phyloP scores from a whole-genome alignment of 1,140 invertebrate genomes.

The Drosophila lacteicornis region DNA sequence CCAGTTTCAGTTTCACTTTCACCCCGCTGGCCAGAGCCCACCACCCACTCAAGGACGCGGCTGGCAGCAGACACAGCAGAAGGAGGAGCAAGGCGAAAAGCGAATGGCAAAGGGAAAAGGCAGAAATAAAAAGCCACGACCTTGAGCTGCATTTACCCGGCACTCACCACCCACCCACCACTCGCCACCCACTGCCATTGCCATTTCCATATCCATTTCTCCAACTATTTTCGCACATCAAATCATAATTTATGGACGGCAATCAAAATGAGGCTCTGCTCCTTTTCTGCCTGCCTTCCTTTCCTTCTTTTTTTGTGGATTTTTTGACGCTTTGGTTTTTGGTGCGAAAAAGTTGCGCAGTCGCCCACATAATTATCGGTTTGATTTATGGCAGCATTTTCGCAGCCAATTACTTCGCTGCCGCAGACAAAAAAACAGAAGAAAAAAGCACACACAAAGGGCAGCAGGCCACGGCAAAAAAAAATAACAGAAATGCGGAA shows the following conservation, averaged over 20 bases:
- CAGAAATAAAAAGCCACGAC: conserved; percentile 27
- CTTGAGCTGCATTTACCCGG: conserved; percentile 48
- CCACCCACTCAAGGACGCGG: conserved; percentile 48
- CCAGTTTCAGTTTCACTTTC: conserved; percentile 49
- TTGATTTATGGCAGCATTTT: conserved; percentile 82
- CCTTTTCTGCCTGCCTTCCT: not conserved
- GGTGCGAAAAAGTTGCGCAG: conserved; percentile 58
- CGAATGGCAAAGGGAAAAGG: conserved; percentile 1
- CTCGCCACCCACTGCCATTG: conserved; percentile 8
- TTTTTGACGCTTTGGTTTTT: conserved; percentile 25
- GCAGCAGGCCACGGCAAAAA: not conserved
- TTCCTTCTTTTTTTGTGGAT: conserved; percentile 1
- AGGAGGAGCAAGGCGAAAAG: not conserved
- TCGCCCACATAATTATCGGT: conserved; percentile 81
- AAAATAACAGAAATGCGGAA: conserved; percentile 1
- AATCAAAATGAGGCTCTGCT: conserved; percentile 45
- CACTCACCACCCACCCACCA: conserved; percentile 5
- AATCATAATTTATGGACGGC: conserved; percentile 78
- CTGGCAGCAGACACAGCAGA: conserved; percentile 23
- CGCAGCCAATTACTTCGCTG: conserved; percentile 78
- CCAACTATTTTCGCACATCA: conserved; percentile 76
- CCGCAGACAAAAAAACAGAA: conserved; percentile 20
- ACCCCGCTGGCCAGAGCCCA: not conserved
- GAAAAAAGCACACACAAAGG: conserved; percentile 10
- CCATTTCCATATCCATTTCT: conserved; percentile 23